Base-by-base conservation (phyloP, 2,888 invertebrate species). In the Hyposoter didymator region DNA sequence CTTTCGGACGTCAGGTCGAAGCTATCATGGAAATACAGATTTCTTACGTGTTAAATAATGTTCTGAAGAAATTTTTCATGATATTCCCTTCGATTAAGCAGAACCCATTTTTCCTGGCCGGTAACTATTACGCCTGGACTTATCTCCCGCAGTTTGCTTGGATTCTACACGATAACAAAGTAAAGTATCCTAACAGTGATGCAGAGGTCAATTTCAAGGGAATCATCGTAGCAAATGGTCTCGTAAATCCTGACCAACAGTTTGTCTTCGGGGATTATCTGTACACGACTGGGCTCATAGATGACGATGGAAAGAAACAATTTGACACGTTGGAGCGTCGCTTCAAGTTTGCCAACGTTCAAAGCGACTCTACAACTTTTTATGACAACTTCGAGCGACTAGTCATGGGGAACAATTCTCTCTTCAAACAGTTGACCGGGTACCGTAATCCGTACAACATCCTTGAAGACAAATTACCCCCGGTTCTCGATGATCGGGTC, bases 211-310 rank as follows among this genome's bases (percentile, higher is more conserved):
- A 97, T 92, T 92, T 96, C 62, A 95, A 96, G 94, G 97, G 97
- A 6, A 92, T 97, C 85, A 95, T 96, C 0, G 97, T 98, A 88
- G 98, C 97, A 1, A 97, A 98, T 93, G 98, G 98, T 0, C 94
- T 97, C 0, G 96, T 96, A 84, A 98, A 98, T 94, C 98, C 98
- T 0, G 94, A 95, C 86, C 96, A 97, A 93, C 97, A 97, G 93
- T 91, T 97, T 3, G 94, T 96, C 17, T 98, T 98, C 91, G 96
- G 97, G 1, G 96, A 97, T 90, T 97, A 97, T 93, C 95, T 98
- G 75, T 97, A 97, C 91, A 97, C 97, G 92, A 94, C 97, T 80
- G 97, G 98, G 0, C 94, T 97, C 22, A 94, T 97, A 84, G 97
- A 97, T 92, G 94, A 94, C 88, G 96, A 96, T 90, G 96, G 96